Percentiles rank a stretch among this genome's conserved stretches.
Conservation (phyloP, 2,888 invertebrate species). For the Amiota mariae region DNA sequence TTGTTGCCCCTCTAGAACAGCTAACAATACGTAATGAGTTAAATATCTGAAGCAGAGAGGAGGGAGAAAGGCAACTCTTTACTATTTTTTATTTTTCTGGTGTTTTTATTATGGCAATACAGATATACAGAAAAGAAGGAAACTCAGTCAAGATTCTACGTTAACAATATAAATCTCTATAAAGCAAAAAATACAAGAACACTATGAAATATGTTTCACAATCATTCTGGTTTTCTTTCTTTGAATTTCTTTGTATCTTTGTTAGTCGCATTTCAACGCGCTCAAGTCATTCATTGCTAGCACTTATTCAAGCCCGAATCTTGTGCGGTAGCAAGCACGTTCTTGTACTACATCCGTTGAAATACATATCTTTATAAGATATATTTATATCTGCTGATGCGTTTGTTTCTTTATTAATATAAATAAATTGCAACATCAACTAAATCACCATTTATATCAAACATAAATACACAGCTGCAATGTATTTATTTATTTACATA, state of each 20-base stretch:
- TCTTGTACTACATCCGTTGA: background rate
- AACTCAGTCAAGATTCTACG: slow-evolving; percentile 4
- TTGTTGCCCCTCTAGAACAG: background rate
- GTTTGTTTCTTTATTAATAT: slow-evolving; percentile 65
- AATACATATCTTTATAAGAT: background rate
- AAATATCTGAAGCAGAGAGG: background rate
- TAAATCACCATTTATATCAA: slow-evolving; percentile 63
- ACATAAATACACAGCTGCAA: background rate
- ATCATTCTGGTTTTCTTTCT: slow-evolving; percentile 40
- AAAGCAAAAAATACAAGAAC: slow-evolving; percentile 46
- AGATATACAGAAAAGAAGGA: background rate
- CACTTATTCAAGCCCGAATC: background rate
- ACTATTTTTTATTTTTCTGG: slow-evolving; percentile 47
- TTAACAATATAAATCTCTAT: slow-evolving; percentile 54
- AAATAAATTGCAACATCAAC: slow-evolving; percentile 65
- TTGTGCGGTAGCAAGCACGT: slow-evolving; percentile 9
- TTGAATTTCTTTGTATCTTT: slow-evolving; percentile 41
- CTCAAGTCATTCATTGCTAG: slow-evolving; percentile 35
- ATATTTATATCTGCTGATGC: slow-evolving; percentile 46
- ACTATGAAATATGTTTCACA: slow-evolving; percentile 60
- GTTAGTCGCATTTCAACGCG: slow-evolving; percentile 51
- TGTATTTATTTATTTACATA: slow-evolving; percentile 9
- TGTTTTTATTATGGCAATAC: slow-evolving; percentile 43
- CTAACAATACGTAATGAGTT: background rate
- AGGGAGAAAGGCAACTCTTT: no score